Conservation (phyloP, 2,888 invertebrate genomes). For the Deladenus siricidicola region DNA sequence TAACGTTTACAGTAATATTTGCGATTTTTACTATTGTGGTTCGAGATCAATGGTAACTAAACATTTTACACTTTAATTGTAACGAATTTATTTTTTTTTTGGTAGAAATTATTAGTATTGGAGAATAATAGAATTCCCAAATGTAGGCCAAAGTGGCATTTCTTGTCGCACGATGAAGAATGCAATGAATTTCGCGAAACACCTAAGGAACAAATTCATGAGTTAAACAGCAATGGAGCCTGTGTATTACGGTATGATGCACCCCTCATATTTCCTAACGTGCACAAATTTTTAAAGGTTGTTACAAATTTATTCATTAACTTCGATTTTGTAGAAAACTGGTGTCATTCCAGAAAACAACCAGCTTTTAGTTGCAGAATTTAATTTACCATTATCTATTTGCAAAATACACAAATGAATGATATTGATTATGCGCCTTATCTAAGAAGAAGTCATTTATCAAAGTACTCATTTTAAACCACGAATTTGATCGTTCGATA, state of each 20-base stretch:
- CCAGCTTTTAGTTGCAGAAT: too few species aligned
- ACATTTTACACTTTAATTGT: not conserved
- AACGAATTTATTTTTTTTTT: not conserved
- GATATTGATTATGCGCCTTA: too few species aligned
- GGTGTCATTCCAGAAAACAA: too few species aligned
- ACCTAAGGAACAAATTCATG: constrained; percentile 31
- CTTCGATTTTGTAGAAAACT: too few species aligned
- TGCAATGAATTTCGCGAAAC: constrained; percentile 32
- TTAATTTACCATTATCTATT: too few species aligned
- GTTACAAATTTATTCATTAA: too few species aligned
- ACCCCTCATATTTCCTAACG: constrained; percentile 49
- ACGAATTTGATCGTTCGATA: too few species aligned
- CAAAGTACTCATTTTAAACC: too few species aligned
- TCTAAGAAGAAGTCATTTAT: too few species aligned
- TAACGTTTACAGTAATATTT: constrained; percentile 43
- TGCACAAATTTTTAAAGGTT: constrained; percentile 45
- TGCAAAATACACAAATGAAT: too few species aligned
- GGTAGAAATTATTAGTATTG: not conserved
- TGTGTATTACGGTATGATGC: constrained; percentile 51
- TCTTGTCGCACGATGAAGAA: constrained; percentile 39
- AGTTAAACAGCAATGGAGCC: constrained; percentile 37
- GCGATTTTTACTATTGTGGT: constrained; percentile 47
- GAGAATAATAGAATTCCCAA: too few species aligned
- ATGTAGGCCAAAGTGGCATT: constrained; percentile 49
- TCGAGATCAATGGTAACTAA: constrained; percentile 38